These are phyloP conservation scores for Cuculus canorus DNA, from an alignment of 2,797 vertebrate species.

Conservation along the genomic window DNA sequence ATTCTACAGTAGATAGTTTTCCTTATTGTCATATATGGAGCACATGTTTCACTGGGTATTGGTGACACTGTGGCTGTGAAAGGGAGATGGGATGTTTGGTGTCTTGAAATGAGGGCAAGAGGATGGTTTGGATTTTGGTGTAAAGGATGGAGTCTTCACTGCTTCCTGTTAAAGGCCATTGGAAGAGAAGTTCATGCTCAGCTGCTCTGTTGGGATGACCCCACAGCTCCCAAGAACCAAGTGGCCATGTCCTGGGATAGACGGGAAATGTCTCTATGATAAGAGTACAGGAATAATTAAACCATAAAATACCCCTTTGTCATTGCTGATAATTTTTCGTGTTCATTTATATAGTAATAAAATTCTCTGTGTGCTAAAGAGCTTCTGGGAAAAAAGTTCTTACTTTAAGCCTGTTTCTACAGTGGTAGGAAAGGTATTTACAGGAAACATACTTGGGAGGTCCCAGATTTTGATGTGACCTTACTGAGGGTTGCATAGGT, in stretches of 20 bases:
- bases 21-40: fast-evolving
- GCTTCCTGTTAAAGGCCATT: background rate
- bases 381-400: background rate
- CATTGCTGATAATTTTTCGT: background rate
- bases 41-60: background rate
- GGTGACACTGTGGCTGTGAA: background rate
- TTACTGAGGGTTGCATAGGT: background rate
- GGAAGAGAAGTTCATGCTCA: background rate
- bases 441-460: background rate
- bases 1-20: background rate
- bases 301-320: background rate
- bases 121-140: background rate
- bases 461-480: background rate
- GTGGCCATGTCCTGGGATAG: background rate
- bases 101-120: background rate
- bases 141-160: background rate
- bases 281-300: background rate
- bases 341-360: background rate
- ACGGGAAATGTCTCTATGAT: background rate
- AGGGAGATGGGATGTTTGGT: background rate
- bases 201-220: background rate
- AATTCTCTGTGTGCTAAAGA: background rate
- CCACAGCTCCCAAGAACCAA: no score
- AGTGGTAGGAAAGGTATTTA: background rate
- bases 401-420: background rate